A percentile compares a stretch with the other conserved stretches of the same genome.
Evolutionary conservation across 92 coral and sea anemone species (phyloP).

Genomic region (Hydrozoanthus gracilis): DNA sequence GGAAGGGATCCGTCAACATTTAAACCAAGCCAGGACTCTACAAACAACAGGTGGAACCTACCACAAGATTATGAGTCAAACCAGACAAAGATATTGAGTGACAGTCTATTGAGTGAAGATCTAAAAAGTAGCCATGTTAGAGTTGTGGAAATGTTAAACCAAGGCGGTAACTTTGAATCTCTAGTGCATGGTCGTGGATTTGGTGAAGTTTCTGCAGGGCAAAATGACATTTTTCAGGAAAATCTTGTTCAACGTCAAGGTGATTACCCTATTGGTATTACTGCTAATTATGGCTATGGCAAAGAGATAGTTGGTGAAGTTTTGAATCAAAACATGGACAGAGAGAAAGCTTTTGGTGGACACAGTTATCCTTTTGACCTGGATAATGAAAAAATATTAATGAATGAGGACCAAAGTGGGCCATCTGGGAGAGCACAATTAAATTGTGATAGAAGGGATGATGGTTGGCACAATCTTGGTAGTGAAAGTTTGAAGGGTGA

Average conservation of each 20-base stretch:
- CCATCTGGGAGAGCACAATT: not conserved
- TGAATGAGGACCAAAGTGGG: not conserved
- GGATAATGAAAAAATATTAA: not conserved
- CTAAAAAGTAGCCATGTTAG: not conserved
- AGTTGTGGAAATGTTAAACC: not conserved
- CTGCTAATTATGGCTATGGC: not conserved
- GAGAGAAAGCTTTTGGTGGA: not conserved
- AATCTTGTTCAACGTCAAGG: not conserved
- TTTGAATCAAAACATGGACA: not conserved
- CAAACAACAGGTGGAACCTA: not conserved
- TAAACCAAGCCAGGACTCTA: not conserved
- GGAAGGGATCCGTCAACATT: not conserved
- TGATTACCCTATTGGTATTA: not conserved
- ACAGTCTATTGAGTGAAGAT: not conserved
- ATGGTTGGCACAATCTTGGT: constrained; percentile 10
- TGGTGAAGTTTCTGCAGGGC: not conserved
- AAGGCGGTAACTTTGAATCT: not conserved
- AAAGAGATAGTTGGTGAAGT: not conserved
- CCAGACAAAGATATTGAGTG: not conserved
- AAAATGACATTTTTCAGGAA: not conserved
- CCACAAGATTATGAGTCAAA: constrained; percentile 16
- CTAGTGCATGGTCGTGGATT: no score
- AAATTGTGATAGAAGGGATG: constrained; percentile 16
- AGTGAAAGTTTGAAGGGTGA: constrained; percentile 36
- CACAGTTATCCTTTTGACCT: not conserved